These are phyloP conservation scores for Drosophila mettleri DNA, from an alignment of 2,888 invertebrate species.

Conservation along the genomic window DNA sequence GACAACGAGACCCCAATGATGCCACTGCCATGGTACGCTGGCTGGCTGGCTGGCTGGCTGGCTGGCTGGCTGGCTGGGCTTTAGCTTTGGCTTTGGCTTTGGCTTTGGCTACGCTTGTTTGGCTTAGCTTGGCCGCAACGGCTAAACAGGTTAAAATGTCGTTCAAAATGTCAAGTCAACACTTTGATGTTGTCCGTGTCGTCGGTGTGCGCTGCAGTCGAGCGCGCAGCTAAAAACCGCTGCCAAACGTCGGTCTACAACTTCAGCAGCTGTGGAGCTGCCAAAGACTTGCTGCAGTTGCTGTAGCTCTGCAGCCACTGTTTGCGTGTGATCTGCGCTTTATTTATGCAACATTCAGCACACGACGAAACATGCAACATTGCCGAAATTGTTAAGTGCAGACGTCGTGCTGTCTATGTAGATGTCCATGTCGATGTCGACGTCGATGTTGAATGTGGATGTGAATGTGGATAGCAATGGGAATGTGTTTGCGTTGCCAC, in stretches of 20 bases:
- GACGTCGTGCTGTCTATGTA: slow-evolving; percentile 63
- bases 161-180: slow-evolving; percentile 83
- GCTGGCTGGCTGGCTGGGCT: neutral
- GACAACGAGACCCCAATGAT: slow-evolving; percentile 67
- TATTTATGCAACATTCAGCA: slow-evolving; percentile 82
- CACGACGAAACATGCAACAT: slow-evolving; percentile 78
- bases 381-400: slow-evolving; percentile 78
- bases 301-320: slow-evolving; percentile 50
- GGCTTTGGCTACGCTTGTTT: slow-evolving; percentile 73
- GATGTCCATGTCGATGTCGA: slow-evolving; percentile 35
- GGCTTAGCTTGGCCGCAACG: slow-evolving; percentile 69
- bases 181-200: slow-evolving; percentile 80
- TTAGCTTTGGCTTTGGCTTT: slow-evolving; percentile 55
- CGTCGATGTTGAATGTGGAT: slow-evolving; percentile 36
- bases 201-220: slow-evolving; percentile 44
- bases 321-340: slow-evolving; percentile 80
- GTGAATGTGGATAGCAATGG: slow-evolving; percentile 13
- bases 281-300: slow-evolving; percentile 8
- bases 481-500: slow-evolving; percentile 21
- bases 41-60: too few species aligned
- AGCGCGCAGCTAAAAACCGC: slow-evolving; percentile 51
- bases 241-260: slow-evolving; percentile 46
- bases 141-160: slow-evolving; percentile 82
- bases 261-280: slow-evolving; percentile 23
- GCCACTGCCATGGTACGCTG: slow-evolving; percentile 67